Evolutionary conservation across 1,140 invertebrate species (phyloP), one percentile per base, ranked within the genome.

Genomic region (Anoplolepis gracilipes): DNA sequence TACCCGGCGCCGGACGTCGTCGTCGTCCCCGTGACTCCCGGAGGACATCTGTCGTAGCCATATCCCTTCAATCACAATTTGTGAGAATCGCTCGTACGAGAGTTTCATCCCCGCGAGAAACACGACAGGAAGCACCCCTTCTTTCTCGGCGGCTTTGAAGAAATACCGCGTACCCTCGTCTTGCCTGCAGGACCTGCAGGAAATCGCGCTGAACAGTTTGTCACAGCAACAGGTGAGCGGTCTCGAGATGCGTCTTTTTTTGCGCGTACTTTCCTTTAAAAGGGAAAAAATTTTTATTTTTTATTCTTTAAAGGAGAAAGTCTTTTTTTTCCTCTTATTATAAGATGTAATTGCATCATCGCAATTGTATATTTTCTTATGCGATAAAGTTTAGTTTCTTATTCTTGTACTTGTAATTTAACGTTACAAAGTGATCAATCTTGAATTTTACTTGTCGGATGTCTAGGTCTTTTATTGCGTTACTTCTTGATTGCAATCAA

Each of bases 151-250:
- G 5, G 25, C 46, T 28, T 19, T 13, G 11, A 22, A 25, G 30
- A 73, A 4, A 10, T 69, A 36, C 0, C 46, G 36, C 16, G 25
- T 36, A 25, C n/a, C 1, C 22, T 55, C 10, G 7, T 22, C 33
- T 65, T n/a, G 36, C 13, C 59, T 53, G 33, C 78, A 59, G 33
- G 2, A 25, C 7, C 70, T 22, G 65, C 81, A 5, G 13, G 3
- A 3, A 36, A 33, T 76, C 22, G 53, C 39, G 61, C 61, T 42
- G 67, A n/a, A n/a, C 5, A 65, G n/a, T 69, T 72, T n/a, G n/a
- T 25, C 39, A 22, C 77, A 92, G 91, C 92, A 92, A 92, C 92
- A 92, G 92, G 92, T 92, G 90, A 92, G 87, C 30, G 36, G 53
- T 72, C 28, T 61, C 46, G 33, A 55, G 42, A 62, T 53, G n/a